Evolutionary conservation across 1,140 invertebrate species (phyloP).

Genomic region (Neodiprion fabricii): DNA sequence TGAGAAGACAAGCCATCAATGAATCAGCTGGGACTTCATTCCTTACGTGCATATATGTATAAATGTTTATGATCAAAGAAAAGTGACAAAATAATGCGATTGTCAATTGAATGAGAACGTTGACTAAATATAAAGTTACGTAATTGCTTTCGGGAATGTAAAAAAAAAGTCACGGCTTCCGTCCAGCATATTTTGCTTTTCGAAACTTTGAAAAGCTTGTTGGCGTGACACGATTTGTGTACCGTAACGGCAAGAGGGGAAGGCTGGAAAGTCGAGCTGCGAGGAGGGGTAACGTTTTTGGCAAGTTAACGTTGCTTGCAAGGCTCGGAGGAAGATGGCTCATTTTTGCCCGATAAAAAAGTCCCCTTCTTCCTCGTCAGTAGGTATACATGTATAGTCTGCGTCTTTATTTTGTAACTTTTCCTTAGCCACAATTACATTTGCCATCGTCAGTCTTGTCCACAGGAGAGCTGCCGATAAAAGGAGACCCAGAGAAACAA

Average conservation of each 20-base stretch:
- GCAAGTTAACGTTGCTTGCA: background rate
- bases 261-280: background rate
- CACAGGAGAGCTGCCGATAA: background rate
- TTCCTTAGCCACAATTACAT: conserved; percentile 36
- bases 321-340: background rate
- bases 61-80: too few species aligned
- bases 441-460: conserved; percentile 21
- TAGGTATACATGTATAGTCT: background rate
- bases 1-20: too few species aligned
- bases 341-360: conserved; percentile 40
- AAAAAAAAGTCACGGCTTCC: background rate
- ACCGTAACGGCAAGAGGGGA: background rate
- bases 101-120: background rate
- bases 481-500: background rate
- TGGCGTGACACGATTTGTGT: background rate
- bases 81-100: background rate
- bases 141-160: background rate
- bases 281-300: background rate
- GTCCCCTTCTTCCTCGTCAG: conserved; percentile 20
- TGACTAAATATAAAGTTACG: background rate
- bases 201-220: background rate
- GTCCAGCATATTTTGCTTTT: background rate
- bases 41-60: too few species aligned
- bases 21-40: too few species aligned
- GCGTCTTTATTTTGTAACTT: conserved; percentile 28